Evolutionary conservation across 2,113 vertebrate species (phyloP).

Genomic region (Ochotona curzoniae): DNA sequence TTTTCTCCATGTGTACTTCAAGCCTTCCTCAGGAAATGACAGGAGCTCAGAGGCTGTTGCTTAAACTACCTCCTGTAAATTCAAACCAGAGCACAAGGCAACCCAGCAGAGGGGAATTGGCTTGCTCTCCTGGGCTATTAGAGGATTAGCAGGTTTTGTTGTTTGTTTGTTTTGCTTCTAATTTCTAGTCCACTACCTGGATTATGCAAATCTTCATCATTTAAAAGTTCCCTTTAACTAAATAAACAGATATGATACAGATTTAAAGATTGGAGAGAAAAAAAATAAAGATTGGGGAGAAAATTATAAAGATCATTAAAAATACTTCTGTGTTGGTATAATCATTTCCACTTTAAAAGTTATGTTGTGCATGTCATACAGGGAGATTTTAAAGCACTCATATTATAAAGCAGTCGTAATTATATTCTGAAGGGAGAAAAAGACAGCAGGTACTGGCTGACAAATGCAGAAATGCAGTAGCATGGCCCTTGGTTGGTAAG

Average conservation of each 20-base stretch:
- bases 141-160: neutral
- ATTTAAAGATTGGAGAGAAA: too few relatives aligned
- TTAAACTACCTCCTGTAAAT: neutral
- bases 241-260: slow-evolving; percentile 15
- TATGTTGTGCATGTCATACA: neutral
- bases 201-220: slow-evolving; percentile 20
- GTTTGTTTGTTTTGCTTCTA: too few relatives aligned
- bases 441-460: neutral
- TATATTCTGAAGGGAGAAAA: slow-evolving; percentile 56
- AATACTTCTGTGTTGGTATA: neutral
- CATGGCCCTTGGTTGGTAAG: neutral
- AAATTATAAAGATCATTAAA: slow-evolving; percentile 26
- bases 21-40: neutral
- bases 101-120: neutral
- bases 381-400: neutral
- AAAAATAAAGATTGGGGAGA: neutral
- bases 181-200: neutral
- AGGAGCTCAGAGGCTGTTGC: neutral
- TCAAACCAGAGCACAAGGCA: neutral
- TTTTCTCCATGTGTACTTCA: slow-evolving; percentile 43
- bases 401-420: too few relatives aligned
- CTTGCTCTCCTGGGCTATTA: neutral
- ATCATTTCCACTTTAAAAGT: slow-evolving; percentile 32
- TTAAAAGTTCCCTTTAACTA: neutral
- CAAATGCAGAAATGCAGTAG: neutral